Conservation (phyloP, 2,113 vertebrate species). For the Ailurus styani region DNA sequence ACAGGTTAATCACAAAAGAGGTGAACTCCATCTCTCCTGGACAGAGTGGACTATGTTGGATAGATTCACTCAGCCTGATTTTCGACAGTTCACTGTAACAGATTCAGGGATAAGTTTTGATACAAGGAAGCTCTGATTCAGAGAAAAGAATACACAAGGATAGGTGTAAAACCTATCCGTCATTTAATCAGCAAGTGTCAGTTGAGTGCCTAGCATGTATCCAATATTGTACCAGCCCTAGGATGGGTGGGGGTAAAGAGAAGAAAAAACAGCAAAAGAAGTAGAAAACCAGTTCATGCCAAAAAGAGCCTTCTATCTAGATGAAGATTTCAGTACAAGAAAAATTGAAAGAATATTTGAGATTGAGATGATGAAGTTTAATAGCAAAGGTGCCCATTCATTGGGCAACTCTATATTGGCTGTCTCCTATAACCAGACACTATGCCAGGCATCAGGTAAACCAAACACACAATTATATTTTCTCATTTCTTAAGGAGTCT, state of each 20-base stretch:
- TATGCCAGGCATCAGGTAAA: neutral
- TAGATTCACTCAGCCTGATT: conserved; percentile 24
- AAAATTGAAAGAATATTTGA: neutral
- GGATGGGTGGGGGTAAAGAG: neutral
- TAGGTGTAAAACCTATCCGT: neutral
- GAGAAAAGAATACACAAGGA: neutral
- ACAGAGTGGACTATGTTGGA: conserved; percentile 3
- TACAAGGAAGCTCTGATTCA: neutral
- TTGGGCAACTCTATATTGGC: neutral
- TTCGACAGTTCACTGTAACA: neutral
- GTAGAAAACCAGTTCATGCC: neutral
- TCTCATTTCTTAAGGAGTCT: neutral
- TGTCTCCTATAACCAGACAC: neutral
- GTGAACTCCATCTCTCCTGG: neutral
- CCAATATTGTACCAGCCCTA: neutral
- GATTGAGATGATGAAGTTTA: neutral
- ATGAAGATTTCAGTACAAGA: neutral
- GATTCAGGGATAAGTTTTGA: conserved; percentile 5
- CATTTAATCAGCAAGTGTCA: neutral
- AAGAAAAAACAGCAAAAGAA: neutral
- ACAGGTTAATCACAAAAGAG: neutral
- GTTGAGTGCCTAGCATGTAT: neutral
- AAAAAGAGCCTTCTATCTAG: neutral
- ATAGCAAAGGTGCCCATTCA: neutral
- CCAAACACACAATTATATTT: neutral